Evolutionary conservation across 2,797 vertebrate genomes (phyloP), one percentile per base, ranked within the genome.

Genomic region (Psittacula derbiana): DNA sequence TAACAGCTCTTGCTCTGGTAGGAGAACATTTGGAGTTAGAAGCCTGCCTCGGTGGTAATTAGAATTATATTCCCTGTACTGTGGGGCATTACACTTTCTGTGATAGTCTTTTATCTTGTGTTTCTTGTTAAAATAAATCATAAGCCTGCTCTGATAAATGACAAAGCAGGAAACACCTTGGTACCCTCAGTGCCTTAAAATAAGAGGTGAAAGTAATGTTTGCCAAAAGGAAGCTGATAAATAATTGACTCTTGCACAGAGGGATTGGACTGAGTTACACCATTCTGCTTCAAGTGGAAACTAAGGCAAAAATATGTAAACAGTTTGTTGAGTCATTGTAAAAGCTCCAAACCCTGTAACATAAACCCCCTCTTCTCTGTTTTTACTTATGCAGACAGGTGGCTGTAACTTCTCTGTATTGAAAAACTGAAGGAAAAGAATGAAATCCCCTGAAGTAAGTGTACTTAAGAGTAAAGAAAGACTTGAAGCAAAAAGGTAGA

Each of bases 81-180:
- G 44, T 71, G 88, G 53, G 88, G 62, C 47, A 82, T 33, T 91
- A 90, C 1, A 5, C 36, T 97, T 90, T 93, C 80, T 93, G 73
- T 94, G 65, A 58, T 96, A 73, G 62, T 85, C 92, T 89, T 96
- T 96, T 58, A 90, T 65, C 43, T 85, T 53, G 78, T 36, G 50
- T 82, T 97, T 82, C 93, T 96, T 96, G 43, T 95, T 89, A 86
- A 95, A 93, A 91, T 91, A 86, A 94, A 83, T 96, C 75, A 74
- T 96, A 94, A 84, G 84, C 95, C 89, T 95, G 80, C 79, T 97
- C 88, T 96, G 92, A 93, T 91, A 86, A 95, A 93, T 95, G 86
- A 64, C 92, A 95, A 55, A 94, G 87, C 92, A 96, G 95, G 95
- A 97, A 96, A 97, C 95, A 95, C 95, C 94, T 95, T 97, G 80